phyloP scores from a whole-genome alignment of 92 coral and sea anemone species.

The Heteractis magnifica region DNA sequence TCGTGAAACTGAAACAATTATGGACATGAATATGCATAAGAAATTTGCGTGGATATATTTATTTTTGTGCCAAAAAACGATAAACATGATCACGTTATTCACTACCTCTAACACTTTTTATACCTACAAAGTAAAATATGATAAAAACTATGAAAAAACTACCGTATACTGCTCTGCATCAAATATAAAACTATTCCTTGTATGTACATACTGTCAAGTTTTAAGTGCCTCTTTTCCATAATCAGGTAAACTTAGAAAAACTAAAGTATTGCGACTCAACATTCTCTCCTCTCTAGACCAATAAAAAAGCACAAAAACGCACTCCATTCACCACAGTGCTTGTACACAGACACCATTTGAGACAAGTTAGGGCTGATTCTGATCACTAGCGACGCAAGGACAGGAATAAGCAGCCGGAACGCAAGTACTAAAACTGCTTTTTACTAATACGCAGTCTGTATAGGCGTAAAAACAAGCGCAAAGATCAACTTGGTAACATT shows the following conservation, averaged over 20 bases:
- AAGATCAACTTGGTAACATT: background rate
- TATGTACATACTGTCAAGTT: background rate
- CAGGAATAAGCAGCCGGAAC: too few relatives aligned
- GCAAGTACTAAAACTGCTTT: background rate
- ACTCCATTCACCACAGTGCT: background rate
- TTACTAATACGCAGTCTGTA: background rate
- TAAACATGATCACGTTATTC: background rate
- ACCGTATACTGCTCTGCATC: background rate
- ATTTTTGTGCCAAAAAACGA: background rate
- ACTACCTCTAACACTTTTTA: background rate
- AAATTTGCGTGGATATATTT: background rate
- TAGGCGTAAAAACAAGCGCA: background rate
- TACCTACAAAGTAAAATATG: background rate
- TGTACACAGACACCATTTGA: background rate
- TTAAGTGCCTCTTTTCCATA: too few relatives aligned
- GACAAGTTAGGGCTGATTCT: background rate
- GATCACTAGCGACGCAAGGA: too few relatives aligned
- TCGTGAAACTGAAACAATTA: background rate
- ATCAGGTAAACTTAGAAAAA: background rate
- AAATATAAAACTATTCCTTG: background rate
- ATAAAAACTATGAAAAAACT: background rate
- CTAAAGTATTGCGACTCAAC: background rate
- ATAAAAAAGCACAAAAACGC: background rate
- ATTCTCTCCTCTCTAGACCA: background rate
- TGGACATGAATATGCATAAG: background rate